These are phyloP conservation scores for Lochmaea crataegi DNA, from an alignment of 2,888 invertebrate species.

Conservation along the genomic window DNA sequence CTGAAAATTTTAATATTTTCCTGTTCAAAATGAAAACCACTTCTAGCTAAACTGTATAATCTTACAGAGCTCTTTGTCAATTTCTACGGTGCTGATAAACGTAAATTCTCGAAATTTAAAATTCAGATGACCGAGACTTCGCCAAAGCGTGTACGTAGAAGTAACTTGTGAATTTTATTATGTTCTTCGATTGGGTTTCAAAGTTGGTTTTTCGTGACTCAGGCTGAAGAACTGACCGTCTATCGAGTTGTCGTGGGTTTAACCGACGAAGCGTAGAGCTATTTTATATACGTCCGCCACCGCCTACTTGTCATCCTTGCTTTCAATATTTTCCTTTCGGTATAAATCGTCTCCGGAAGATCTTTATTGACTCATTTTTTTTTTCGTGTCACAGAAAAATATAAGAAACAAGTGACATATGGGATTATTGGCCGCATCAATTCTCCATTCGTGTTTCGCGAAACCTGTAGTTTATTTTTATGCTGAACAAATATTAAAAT, in stretches of 20 bases:
- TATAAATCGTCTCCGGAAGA: constrained; percentile 23
- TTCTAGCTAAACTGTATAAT: no score
- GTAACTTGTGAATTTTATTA: constrained; percentile 17
- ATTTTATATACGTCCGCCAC: constrained; percentile 25
- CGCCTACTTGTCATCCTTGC: constrained; percentile 29
- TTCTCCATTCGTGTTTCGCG: constrained; percentile 5
- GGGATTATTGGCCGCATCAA: constrained; percentile 7
- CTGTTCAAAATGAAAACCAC: no score
- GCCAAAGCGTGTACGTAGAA: constrained; percentile 3
- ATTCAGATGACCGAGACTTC: constrained; percentile 19
- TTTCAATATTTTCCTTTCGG: constrained; percentile 12
- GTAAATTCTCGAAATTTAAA: constrained; percentile 13
- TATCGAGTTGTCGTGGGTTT: constrained; percentile 23
- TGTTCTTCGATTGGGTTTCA: constrained; percentile 31
- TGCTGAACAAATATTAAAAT: no score
- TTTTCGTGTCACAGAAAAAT: constrained; percentile 1
- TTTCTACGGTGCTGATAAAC: neutral
- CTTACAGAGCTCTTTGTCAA: neutral
- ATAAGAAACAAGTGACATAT: constrained; percentile 14
- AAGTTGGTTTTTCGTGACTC: constrained; percentile 31
- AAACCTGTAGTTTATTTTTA: neutral
- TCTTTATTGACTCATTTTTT: constrained; percentile 10
- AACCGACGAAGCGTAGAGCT: constrained; percentile 21
- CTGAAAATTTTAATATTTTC: no score
- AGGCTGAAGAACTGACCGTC: constrained; percentile 25